A percentile compares a stretch with the other conserved stretches of the same genome.
Evolutionary conservation across 2,797 vertebrate species (phyloP).

Genomic region (Ptychobarbus kaznakovi): DNA sequence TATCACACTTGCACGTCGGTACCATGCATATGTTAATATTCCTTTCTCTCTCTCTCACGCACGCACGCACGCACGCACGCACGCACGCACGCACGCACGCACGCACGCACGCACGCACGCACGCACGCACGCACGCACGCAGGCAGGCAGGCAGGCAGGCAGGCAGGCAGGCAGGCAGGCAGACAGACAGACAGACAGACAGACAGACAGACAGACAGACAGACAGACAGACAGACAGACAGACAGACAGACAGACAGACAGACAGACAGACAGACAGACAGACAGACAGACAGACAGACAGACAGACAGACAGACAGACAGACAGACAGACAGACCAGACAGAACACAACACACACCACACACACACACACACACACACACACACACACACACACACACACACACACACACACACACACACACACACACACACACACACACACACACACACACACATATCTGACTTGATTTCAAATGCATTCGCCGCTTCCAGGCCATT

Average conservation of each 20-base stretch:
- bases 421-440: background rate
- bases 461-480: slow-evolving; percentile 70
- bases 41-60: slow-evolving; percentile 1
- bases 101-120: background rate
- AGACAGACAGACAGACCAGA: no score
- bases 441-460: slow-evolving; percentile 55
- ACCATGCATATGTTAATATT: slow-evolving; percentile 58
- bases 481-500: slow-evolving; percentile 75
- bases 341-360: no score
- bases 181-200: no score
- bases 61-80: slow-evolving; percentile 31
- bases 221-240: no score
- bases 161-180: no score
- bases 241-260: no score
- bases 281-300: no score
- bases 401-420: slow-evolving; percentile 22
- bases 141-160: no score
- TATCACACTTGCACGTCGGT: background rate
- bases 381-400: slow-evolving; percentile 34
- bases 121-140: slow-evolving; percentile 60
- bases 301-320: no score
- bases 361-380: no score
- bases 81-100: slow-evolving; percentile 29
- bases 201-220: no score
- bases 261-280: no score